A percentile compares a stretch with the other conserved stretches of the same genome.
These are phyloP conservation scores for Lathronympha strigana DNA, from an alignment of 2,888 invertebrate genomes.

Conservation along the genomic window DNA sequence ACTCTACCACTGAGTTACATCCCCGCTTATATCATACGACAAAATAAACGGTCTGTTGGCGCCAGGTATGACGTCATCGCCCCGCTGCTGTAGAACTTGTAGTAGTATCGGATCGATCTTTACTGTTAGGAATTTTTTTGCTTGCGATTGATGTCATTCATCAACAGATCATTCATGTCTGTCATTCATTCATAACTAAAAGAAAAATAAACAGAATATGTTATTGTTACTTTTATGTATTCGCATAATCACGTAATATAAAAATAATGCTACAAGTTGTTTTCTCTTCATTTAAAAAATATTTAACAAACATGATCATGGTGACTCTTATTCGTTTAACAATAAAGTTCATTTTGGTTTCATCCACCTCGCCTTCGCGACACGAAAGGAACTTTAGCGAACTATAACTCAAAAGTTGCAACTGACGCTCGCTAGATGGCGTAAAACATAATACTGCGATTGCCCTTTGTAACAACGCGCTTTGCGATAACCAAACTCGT, in stretches of 20 bases:
- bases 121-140: neutral
- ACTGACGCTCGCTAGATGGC: slow-evolving; percentile 60
- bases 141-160: too few species aligned
- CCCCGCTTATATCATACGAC: slow-evolving; percentile 48
- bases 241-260: neutral
- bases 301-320: too few species aligned
- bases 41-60: slow-evolving; percentile 47
- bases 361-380: neutral
- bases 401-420: slow-evolving; percentile 15
- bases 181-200: too few species aligned
- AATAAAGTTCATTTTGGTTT: neutral
- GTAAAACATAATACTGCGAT: slow-evolving; percentile 54
- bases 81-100: too few species aligned
- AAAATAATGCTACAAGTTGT: too few species aligned
- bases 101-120: too few species aligned
- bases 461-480: slow-evolving; percentile 50
- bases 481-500: slow-evolving; percentile 49
- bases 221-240: neutral
- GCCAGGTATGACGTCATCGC: slow-evolving; percentile 42
- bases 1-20: slow-evolving; percentile 85
- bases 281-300: too few species aligned
- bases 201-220: neutral
- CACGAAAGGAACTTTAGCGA: too few species aligned
- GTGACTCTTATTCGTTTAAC: neutral
- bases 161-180: too few species aligned